Evolutionary conservation across 2,888 invertebrate species (phyloP), one percentile per base, ranked within the genome.

Genomic region (Mythimna albipuncta): DNA sequence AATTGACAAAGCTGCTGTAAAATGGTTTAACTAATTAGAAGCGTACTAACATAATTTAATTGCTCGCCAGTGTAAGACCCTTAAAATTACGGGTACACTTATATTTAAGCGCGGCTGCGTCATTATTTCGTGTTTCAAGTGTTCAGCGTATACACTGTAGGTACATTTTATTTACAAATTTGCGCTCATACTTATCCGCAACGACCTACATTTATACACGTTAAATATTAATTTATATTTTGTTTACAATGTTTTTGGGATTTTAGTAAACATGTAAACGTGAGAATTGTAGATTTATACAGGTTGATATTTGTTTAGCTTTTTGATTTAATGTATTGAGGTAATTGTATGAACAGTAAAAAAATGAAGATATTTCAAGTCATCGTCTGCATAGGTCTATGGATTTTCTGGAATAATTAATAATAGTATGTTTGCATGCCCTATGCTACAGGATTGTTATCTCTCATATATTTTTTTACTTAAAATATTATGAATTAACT

Each of bases 71-170:
- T 76, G n/a, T 9, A 21, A 61, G 16, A 6, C 57, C 19, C 65
- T 65, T 21, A n/a, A 65, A 64, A 76, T 78, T 78, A 63, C 52
- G 19, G 35, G 61, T n/a, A 57, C 61, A 72, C 44, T 64, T 70
- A 58, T 52, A 32, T 64, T 61, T 54, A 54, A 59, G 41, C 71
- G n/a, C 26, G 54, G 44, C 41, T 76, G 64, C 55, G 77, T 77
- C 77, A 76, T 76, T 72, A 77, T 76, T 72, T 65, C n/a, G 61
- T 2, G 50, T n/a, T 57, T 72, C 32, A 62, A 77, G 61, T 78
- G 52, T 72, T 62, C 59, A n/a, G 9, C 3, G 52, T 58, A 16
- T 38, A 64, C 52, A 47, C 13, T 54, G 58, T 63, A 21, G 11
- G n/a, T 21, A 38, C 26, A 69, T 75, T 63, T 58, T 63, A 69